Conservation (phyloP, 1,140 invertebrate species). For the Drosophila ironensis region DNA sequence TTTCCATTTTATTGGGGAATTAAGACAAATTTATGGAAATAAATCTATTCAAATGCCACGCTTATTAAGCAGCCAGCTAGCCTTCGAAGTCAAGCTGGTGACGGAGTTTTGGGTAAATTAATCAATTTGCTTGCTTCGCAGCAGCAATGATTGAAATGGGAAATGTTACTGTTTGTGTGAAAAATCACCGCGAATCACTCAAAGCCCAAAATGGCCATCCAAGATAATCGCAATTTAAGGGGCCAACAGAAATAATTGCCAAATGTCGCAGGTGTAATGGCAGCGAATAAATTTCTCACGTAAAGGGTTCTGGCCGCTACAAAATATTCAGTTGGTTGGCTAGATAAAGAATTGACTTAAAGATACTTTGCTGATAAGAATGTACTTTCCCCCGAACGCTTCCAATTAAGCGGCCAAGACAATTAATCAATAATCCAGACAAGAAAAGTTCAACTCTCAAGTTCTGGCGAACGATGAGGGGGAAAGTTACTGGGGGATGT, state of each 20-base stretch:
- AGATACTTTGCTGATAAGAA: background rate
- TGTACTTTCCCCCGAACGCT: background rate
- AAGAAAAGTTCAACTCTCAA: constrained; percentile 51
- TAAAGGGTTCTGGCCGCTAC: constrained; percentile 35
- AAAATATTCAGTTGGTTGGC: background rate
- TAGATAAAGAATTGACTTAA: constrained; percentile 4
- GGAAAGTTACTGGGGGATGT: background rate
- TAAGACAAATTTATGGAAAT: constrained; percentile 64
- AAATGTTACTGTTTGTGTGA: constrained; percentile 46
- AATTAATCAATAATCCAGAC: constrained; percentile 75
- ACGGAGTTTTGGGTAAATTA: constrained; percentile 33
- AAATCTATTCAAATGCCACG: constrained; percentile 68
- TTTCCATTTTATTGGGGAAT: constrained; percentile 33
- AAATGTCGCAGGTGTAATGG: constrained; percentile 48
- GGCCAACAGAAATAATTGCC: background rate
- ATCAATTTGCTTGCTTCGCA: constrained; percentile 54
- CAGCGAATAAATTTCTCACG: constrained; percentile 36
- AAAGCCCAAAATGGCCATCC: constrained; percentile 29
- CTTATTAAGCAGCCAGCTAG: constrained; percentile 55
- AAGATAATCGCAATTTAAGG: constrained; percentile 36
- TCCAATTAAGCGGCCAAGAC: constrained; percentile 8
- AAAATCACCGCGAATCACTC: constrained; percentile 67
- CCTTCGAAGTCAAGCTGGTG: constrained; percentile 1
- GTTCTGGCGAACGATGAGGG: background rate
- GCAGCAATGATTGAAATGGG: background rate